Base-by-base conservation (phyloP, 1,140 invertebrate species). In the Tenebrio molitor region DNA sequence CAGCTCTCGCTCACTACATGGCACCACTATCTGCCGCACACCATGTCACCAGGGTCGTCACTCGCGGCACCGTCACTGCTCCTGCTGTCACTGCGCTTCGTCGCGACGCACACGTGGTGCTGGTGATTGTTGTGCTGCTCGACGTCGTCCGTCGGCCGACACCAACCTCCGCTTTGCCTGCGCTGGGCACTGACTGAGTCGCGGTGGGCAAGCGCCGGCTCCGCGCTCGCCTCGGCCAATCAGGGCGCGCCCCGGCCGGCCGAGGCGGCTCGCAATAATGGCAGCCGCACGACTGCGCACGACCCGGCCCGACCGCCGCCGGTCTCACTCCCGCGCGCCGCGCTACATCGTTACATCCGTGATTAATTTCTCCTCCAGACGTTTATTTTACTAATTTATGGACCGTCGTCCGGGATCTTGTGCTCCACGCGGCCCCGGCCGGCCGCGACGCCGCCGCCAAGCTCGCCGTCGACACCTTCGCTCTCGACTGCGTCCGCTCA, bases 261-360 rank as follows among this genome's bases (percentile, higher is more conserved):
- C 80, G 78, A 82, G 82, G 81, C 81, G 82, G 80, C 81, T 80
- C 80, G 76, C 79, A 80, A 75, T 81, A 80, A 82, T 82, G 80
- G 82, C 80, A 82, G 81, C 80, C 80, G 74, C 72, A 82, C 82
- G 82, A 82, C 80, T 83, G 82, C 82, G 82, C 81, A 83, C 79
- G 81, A 82, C 71, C 12, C 36, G 21, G 17, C 41, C 23, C 66
- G 62, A 67, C 65, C 64, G 63, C 36, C 41, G 34, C 25, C 10
- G 41, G 39, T 12, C 33, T n/a, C 71, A 74, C 76, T 75, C 73
- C 77, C 76, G 73, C 76, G 44, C 74, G 74, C 74, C 19, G 17
- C n/a, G 7, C 44, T 1, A 80, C n/a, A n/a, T n/a, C n/a, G n/a
- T n/a, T n/a, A n/a, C n/a, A n/a, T n/a, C n/a, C 66, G 76, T 80